Conservation (phyloP, 2,888 invertebrate species). For the Octodonta nipae region DNA sequence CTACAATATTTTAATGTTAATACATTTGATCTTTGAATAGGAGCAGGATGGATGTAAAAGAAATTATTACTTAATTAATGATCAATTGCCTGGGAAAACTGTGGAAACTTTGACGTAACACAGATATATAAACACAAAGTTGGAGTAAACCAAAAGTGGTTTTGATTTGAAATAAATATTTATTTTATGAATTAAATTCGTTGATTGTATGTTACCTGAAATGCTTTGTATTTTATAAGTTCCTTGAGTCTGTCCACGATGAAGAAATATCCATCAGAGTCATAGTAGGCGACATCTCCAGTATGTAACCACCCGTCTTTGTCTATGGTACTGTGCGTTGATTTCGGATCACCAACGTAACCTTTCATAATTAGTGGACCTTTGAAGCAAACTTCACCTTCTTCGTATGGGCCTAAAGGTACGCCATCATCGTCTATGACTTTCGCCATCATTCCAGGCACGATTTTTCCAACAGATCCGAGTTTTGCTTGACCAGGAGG, state of each 20-base stretch:
- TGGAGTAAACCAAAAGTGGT: too few species aligned
- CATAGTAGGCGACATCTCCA: constrained; percentile 77
- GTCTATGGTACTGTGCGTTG: constrained; percentile 57
- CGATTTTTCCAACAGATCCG: constrained; percentile 55
- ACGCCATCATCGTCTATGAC: constrained; percentile 50
- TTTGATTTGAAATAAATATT: too few species aligned
- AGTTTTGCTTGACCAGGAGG: constrained; percentile 34
- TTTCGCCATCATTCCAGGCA: constrained; percentile 53
- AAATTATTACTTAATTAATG: too few species aligned
- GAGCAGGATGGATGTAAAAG: too few species aligned
- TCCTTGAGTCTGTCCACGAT: constrained; percentile 82
- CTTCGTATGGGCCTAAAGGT: constrained; percentile 47
- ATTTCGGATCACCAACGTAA: constrained; percentile 47
- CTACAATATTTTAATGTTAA: too few species aligned
- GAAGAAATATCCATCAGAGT: constrained; percentile 64
- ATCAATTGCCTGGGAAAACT: too few species aligned
- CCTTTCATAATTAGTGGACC: constrained; percentile 60
- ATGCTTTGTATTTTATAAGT: constrained; percentile 83
- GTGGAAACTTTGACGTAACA: too few species aligned
- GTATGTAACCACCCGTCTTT: constrained; percentile 65
- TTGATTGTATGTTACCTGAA: constrained; percentile 58
- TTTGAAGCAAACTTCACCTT: constrained; percentile 76
- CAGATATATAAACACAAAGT: too few species aligned
- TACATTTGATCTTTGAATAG: too few species aligned
- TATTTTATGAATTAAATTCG: constrained; percentile 1